Evolutionary conservation across 2,113 vertebrate genomes (phyloP), one percentile per base, ranked within the genome.

Genomic region (Notothenia coriiceps): DNA sequence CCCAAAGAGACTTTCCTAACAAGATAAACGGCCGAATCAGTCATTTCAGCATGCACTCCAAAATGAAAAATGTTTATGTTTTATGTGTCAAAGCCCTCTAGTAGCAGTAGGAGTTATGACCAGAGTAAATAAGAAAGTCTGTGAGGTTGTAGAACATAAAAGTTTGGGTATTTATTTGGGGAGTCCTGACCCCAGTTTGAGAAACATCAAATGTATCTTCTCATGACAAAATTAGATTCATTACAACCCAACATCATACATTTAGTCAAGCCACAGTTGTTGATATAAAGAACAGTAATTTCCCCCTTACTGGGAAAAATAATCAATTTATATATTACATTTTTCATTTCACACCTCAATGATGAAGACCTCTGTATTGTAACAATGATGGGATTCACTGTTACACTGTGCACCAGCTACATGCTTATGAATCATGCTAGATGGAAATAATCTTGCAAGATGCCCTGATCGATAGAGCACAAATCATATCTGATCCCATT

Each of bases 401-500:
- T 65, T 81, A 81, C 62, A 73, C 55, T 77, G 64, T 69, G 62
- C 20, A 64, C 49, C 64, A 3, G 4, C 74, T 67, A 74, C 65
- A 70, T 84, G 81, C 71, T 83, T 78, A 86, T 80, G 82, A 93
- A 93, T 89, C 84, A 89, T n/a, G 17, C 69, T n/a, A 62, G 79
- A 89, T 79, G 84, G 89, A 92, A 92, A 89, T 87, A 80, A 85
- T 89, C 82, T 88, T 35, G 80, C 11, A 10, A 74, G 79, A 74
- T 77, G 73, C 54, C 50, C 35, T 75, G 85, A 92, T 92, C 88
- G 71, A 93, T 90, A 54, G 85, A 72, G 86, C 87, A 77, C 91
- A 90, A 92, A 93, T 92, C 86, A 89, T 84, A 93, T 88, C 84
- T 86, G 82, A 76, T 87, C 88, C 78, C 85, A 89, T 86, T 92